Percentiles rank a stretch among this genome's conserved stretches.
Conservation (phyloP, 2,113 vertebrate species). For the Nibea albiflora region DNA sequence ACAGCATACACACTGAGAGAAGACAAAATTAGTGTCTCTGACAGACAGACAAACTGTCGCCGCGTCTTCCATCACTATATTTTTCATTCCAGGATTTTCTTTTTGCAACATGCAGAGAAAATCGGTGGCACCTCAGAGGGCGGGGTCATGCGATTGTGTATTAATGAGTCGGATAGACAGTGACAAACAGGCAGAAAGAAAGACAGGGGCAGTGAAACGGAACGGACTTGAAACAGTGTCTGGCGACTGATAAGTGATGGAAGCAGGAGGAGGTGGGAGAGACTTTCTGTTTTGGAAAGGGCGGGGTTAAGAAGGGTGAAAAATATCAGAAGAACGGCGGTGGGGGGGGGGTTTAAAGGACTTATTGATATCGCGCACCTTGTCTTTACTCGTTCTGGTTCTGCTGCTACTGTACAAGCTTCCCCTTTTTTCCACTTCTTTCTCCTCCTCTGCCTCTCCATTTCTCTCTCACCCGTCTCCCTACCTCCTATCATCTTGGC, state of each 20-base stretch:
- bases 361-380: conserved; percentile 26
- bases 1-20: conserved; percentile 31
- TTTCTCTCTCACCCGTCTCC: background rate
- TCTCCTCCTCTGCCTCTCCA: background rate
- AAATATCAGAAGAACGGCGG: conserved; percentile 20
- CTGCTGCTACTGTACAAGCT: background rate
- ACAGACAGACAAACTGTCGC: conserved; percentile 33
- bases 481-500: conserved; percentile 59
- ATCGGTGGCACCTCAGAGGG: conserved; percentile 30
- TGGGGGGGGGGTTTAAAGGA: conserved; percentile 31
- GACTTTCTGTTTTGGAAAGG: conserved; percentile 45
- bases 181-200: conserved; percentile 59
- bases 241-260: conserved; percentile 66
- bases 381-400: background rate
- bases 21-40: conserved; percentile 38
- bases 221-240: conserved; percentile 67
- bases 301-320: conserved; percentile 31
- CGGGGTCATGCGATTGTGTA: conserved; percentile 45
- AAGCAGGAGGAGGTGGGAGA: conserved; percentile 33
- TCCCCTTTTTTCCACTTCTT: background rate
- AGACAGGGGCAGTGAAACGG: conserved; percentile 65
- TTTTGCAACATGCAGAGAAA: conserved; percentile 1
- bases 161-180: conserved; percentile 61
- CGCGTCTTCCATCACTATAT: conserved; percentile 27
- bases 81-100: conserved; percentile 18